These are phyloP conservation scores for Ochropacha duplaris DNA, from an alignment of 2,888 invertebrate genomes.

Conservation along the genomic window DNA sequence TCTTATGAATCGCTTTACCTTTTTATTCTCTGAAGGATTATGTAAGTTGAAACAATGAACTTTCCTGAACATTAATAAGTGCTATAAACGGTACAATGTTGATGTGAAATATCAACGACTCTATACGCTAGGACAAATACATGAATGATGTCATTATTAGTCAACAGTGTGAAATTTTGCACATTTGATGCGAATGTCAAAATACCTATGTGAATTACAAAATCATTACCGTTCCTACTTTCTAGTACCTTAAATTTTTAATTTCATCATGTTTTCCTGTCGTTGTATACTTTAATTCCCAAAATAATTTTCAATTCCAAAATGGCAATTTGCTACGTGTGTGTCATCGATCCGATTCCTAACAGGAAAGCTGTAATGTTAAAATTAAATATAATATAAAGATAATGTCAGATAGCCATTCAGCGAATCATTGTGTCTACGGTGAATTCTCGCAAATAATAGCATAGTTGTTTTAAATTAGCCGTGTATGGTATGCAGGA, in stretches of 20 bases:
- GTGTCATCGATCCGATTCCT: neutral
- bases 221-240: neutral
- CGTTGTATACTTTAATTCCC: too few species aligned
- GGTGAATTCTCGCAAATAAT: conserved; percentile 5
- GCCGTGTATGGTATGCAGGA: conserved; percentile 15
- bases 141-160: neutral
- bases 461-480: conserved; percentile 18
- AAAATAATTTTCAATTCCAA: too few species aligned
- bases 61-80: conserved; percentile 12
- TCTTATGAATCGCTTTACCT: conserved; percentile 7
- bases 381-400: too few species aligned
- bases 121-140: neutral
- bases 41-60: conserved; percentile 28
- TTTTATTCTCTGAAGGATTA: conserved; percentile 11
- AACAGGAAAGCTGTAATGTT: neutral
- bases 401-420: conserved; percentile 1
- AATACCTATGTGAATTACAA: neutral
- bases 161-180: neutral
- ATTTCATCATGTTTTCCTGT: too few species aligned
- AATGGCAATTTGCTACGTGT: too few species aligned
- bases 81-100: neutral
- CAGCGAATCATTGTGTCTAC: conserved; percentile 6
- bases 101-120: neutral
- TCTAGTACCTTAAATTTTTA: too few species aligned
- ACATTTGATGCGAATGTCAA: neutral